Evolutionary conservation across 2,797 vertebrate genomes (phyloP).

Genomic region (Lacerta bilineata): DNA sequence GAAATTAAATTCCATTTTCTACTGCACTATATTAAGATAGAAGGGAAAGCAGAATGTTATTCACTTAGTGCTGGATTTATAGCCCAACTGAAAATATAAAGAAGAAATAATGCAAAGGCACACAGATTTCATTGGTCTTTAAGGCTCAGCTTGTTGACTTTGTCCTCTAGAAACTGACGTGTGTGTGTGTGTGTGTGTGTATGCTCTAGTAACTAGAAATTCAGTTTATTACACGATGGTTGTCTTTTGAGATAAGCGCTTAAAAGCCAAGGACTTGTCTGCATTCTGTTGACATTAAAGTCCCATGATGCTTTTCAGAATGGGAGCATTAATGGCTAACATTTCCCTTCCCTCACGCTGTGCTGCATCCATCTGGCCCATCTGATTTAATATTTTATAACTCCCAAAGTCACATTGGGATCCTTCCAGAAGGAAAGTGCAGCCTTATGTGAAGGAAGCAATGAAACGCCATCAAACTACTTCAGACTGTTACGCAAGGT

Average conservation of each 20-base stretch:
- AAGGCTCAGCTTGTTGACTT: conserved; percentile 44
- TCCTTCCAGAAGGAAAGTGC: conserved; percentile 14
- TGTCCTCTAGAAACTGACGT: conserved; percentile 37
- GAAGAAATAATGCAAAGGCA: conserved; percentile 31
- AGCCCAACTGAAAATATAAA: conserved; percentile 52
- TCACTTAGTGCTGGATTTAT: conserved; percentile 69
- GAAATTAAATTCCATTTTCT: conserved; percentile 74
- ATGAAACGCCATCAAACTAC: neutral
- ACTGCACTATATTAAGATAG: conserved; percentile 53
- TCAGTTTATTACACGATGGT: conserved; percentile 15
- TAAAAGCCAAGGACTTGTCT: conserved; percentile 36
- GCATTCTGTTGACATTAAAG: conserved; percentile 23
- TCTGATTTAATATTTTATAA: conserved; percentile 42
- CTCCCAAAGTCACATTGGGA: conserved; percentile 44
- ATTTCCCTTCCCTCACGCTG: conserved; percentile 22
- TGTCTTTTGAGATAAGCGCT: conserved; percentile 40
- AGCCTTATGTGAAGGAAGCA: neutral
- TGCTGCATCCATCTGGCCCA: neutral
- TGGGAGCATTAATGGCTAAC: conserved; percentile 4
- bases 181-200: neutral
- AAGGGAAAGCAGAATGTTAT: conserved; percentile 46
- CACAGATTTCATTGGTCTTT: conserved; percentile 54
- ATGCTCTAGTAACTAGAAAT: conserved; percentile 29
- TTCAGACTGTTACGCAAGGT: neutral
- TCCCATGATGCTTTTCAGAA: conserved; percentile 23